Conservation (phyloP, 2,113 vertebrate genomes). For the Petromus typicus region DNA sequence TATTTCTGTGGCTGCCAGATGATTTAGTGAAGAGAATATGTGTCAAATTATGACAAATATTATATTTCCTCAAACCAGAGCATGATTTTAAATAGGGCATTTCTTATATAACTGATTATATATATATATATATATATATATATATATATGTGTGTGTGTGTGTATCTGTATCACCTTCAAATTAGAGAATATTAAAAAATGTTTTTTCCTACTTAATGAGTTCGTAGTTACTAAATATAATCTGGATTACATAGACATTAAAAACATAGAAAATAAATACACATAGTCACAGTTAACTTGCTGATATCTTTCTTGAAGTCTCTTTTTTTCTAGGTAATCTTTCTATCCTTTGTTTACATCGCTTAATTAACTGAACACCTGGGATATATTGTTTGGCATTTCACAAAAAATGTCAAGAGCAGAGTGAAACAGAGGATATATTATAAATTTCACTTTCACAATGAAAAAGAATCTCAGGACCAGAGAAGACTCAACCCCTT, state of each 20-base stretch:
- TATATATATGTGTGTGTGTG: too few species aligned
- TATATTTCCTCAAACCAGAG: neutral
- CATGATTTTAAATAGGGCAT: neutral
- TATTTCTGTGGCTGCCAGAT: neutral
- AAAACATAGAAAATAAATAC: neutral
- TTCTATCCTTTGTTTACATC: constrained; percentile 33
- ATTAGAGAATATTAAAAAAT: neutral
- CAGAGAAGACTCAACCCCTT: rapidly evolving
- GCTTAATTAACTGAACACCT: constrained; percentile 43
- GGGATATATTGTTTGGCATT: neutral
- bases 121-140: too few species aligned
- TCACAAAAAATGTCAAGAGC: constrained; percentile 19
- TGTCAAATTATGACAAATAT: neutral
- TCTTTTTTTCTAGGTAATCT: constrained; percentile 32
- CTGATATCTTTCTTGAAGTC: neutral
- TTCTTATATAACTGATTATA: neutral
- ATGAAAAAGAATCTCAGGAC: neutral
- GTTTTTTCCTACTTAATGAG: neutral
- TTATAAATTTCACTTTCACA: neutral
- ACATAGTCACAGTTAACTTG: neutral
- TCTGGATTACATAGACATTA: neutral
- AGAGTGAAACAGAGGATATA: neutral
- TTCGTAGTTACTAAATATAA: neutral
- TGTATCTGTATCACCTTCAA: neutral
- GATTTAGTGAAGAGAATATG: neutral